Base-by-base conservation (phyloP, 2,797 vertebrate species). In the Chiroxiphia lanceolata region DNA sequence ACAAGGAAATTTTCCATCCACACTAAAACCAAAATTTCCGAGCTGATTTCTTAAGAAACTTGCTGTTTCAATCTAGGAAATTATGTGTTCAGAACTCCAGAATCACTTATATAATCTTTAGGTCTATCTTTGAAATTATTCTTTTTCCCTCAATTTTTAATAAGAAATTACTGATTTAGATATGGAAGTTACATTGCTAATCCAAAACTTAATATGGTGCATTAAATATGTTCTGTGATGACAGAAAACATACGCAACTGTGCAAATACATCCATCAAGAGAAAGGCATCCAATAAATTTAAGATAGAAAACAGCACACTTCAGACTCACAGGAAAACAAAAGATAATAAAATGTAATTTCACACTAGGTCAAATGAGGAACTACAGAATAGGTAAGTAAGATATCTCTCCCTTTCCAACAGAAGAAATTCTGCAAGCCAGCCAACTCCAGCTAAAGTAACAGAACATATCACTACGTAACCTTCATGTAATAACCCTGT, bases 141-240 rank as follows among this genome's bases (percentile, higher is more conserved):
- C 33, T 82, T 96, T 76, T 86, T 70, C 83, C 56, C n/a, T n/a
- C n/a, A n/a, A n/a, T 96, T 69, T 47, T 11, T 13, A 96, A 93
- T 25, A 96, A 51, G 57, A 96, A 97, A 95, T 94, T 87, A 95
- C 88, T 78, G 81, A 93, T 91, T 96, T 70, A 91, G n/a, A 91
- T 61, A 93, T 1, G 85, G 54, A 75, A 96, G 75, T 67, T 76
- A 89, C 5, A 18, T 65, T 85, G 54, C 53, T 94, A 97, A 82
- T 87, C 70, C 91, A 83, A 91, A 95, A 84, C 5, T 57, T 95
- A 91, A 91, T 59, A 83, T 20, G 50, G 67, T 87, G 65, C 51
- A 91, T 90, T 87, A 96, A 77, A 94, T 44, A 54, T 82, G 27
- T 87, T 86, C 80, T 54, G 26, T 64, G 79, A 94, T 72, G 67